These are phyloP conservation scores for Pteropus alecto DNA, from an alignment of 2,113 vertebrate genomes.

Conservation along the genomic window DNA sequence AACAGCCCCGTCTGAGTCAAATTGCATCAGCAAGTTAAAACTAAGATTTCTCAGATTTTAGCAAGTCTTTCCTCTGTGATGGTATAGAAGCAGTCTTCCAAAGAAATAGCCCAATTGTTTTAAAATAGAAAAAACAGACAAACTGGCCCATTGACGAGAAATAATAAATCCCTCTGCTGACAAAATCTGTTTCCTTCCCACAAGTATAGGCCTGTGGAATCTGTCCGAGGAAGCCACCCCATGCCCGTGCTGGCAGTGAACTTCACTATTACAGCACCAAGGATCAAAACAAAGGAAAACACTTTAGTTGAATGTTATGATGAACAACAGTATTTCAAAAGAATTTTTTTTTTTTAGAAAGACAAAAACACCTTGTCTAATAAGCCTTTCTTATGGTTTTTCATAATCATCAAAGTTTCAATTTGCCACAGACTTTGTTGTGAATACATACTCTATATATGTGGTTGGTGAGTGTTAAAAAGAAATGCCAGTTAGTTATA, in stretches of 20 bases:
- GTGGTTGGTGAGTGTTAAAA: not conserved
- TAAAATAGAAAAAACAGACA: constrained; percentile 30
- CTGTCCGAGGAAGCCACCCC: not conserved
- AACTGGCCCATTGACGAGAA: constrained; percentile 31
- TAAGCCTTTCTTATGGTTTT: constrained; percentile 21
- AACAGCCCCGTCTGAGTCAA: not conserved
- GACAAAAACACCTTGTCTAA: constrained; percentile 20
- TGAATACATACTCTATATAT: not conserved
- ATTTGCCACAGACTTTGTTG: not conserved
- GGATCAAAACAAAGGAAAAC: constrained; percentile 20
- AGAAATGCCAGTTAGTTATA: not conserved
- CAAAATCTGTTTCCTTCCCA: constrained; percentile 40
- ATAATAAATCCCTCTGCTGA: constrained; percentile 44
- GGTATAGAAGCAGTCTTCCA: not conserved
- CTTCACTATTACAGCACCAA: not conserved
- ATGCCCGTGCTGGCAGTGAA: not conserved
- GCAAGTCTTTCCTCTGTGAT: constrained; percentile 35
- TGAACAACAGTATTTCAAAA: constrained; percentile 26
- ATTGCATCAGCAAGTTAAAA: not conserved
- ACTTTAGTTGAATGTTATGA: constrained; percentile 14
- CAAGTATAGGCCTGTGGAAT: constrained; percentile 7
- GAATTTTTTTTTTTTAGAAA: not conserved
- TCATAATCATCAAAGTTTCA: constrained; percentile 13
- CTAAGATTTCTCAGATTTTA: not conserved
- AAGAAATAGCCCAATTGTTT: constrained; percentile 38